phyloP scores from a whole-genome alignment of 1,140 invertebrate genomes.

The Anagrus nilaparvatae region DNA sequence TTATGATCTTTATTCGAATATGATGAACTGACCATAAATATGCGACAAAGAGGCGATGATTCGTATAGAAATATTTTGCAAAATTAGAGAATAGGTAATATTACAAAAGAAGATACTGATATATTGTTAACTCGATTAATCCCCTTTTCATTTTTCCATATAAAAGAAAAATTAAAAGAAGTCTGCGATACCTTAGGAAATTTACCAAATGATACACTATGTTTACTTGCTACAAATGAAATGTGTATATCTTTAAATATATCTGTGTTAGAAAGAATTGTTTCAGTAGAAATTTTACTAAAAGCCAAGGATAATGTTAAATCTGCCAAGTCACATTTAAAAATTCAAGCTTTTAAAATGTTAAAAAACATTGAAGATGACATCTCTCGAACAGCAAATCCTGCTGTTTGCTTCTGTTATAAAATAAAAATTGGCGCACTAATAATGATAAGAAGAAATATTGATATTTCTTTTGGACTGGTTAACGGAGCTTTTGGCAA shows the following conservation, averaged over 20 bases:
- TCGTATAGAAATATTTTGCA: too few relatives aligned
- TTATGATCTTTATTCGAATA: constrained; percentile 21
- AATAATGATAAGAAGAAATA: constrained; percentile 14
- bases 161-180: constrained; percentile 14
- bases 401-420: constrained; percentile 8
- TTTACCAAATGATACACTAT: constrained; percentile 17
- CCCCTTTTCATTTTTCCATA: constrained; percentile 7
- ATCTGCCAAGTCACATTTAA: constrained; percentile 10
- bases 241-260: constrained; percentile 18
- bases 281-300: constrained; percentile 19
- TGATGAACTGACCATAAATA: constrained; percentile 23
- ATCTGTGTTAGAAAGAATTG: constrained; percentile 19
- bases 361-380: constrained; percentile 14
- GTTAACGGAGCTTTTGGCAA: constrained; percentile 20
- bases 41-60: constrained; percentile 22
- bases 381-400: constrained; percentile 14
- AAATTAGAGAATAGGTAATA: too few relatives aligned
- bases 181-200: constrained; percentile 19
- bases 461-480: constrained; percentile 13
- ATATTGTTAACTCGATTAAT: too few relatives aligned
- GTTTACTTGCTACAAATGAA: constrained; percentile 17
- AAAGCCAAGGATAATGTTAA: constrained; percentile 18
- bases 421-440: constrained; percentile 17
- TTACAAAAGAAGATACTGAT: too few relatives aligned
- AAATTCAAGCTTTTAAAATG: constrained; percentile 16